These are phyloP conservation scores for Xanthia togata DNA, from an alignment of 2,888 invertebrate genomes.

Conservation along the genomic window DNA sequence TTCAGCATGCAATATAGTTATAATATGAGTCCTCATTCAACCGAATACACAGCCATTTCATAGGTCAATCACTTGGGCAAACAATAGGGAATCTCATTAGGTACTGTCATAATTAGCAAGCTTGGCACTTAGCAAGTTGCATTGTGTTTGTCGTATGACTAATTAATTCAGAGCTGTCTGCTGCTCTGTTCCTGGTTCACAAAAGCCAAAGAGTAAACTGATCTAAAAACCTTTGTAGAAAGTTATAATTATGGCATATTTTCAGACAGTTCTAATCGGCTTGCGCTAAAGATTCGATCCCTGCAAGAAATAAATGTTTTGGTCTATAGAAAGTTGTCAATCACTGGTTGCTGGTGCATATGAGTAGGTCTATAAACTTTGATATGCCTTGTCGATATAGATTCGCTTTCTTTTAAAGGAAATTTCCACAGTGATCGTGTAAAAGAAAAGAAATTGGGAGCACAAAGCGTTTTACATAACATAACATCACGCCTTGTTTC, in stretches of 20 bases:
- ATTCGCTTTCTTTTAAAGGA: not conserved
- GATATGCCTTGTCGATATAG: not conserved
- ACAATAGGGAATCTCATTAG: constrained; percentile 44
- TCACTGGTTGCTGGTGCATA: too few relatives aligned
- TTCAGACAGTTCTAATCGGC: too few relatives aligned
- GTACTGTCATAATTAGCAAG: constrained; percentile 35
- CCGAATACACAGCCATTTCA: constrained; percentile 7
- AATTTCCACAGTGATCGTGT: not conserved
- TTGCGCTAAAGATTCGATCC: not conserved
- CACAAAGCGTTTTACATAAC: not conserved
- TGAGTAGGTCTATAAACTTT: not conserved
- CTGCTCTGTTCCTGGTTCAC: not conserved
- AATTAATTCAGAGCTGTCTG: constrained; percentile 26
- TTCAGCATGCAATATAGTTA: not conserved
- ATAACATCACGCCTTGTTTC: too few relatives aligned
- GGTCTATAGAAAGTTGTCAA: not conserved
- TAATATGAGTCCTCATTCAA: not conserved
- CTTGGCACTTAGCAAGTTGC: constrained; percentile 21
- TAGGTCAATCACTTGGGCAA: constrained; percentile 8
- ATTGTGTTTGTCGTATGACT: constrained; percentile 30
- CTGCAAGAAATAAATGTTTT: not conserved
- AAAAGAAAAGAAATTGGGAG: not conserved
- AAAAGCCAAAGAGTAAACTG: not conserved
- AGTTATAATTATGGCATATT: not conserved
- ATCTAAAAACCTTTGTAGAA: not conserved